Base-by-base conservation (phyloP, 2,797 vertebrate species). In the Staurois parvus region DNA sequence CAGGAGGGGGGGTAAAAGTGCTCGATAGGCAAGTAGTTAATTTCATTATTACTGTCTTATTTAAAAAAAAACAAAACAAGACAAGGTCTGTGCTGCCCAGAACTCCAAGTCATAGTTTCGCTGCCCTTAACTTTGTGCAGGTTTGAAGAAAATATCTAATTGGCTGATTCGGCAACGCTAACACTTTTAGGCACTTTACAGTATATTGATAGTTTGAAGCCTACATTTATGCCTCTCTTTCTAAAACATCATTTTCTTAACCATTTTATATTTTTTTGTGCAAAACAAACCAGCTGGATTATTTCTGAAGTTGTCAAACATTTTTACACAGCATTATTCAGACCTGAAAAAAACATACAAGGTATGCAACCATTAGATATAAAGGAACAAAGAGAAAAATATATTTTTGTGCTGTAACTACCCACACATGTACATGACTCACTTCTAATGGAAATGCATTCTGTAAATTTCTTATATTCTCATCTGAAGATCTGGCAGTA, bases 341-440 rank as follows among this genome's bases (percentile, higher is more conserved):
- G 64, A 52, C 21, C 17, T 69, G 66, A 48, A 69, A 66, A 24
- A 15, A n/a, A 48, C 29, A 69, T 32, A 32, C n/a, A 79, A 70
- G 77, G 64, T 79, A 29, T 29, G 42, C 10, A 28, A 40, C 2
- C 28, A 70, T 19, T 52, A 69, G 42, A 24, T 48, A 70, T 79
- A 69, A 64, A 78, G 59, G 34, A 66, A 67, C 42, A 69, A 69
- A 45, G 76, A 67, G 52, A 59, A 79, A 34, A 79, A 70, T 79
- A 72, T 32, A 59, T 45, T 72, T 80, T 48, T 75, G 13, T 74
- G 32, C 72, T 32, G 52, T 42, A 68, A 66, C 76, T 67, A 21
- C 73, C 79, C 79, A 64, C 79, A 77, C 73, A 81, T 1, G 40
- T 29, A 32, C 30, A 45, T 72, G 73, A 86, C 72, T 82, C 84